Base-by-base conservation (phyloP, 2,888 invertebrate genomes). In the Patella depressa region DNA sequence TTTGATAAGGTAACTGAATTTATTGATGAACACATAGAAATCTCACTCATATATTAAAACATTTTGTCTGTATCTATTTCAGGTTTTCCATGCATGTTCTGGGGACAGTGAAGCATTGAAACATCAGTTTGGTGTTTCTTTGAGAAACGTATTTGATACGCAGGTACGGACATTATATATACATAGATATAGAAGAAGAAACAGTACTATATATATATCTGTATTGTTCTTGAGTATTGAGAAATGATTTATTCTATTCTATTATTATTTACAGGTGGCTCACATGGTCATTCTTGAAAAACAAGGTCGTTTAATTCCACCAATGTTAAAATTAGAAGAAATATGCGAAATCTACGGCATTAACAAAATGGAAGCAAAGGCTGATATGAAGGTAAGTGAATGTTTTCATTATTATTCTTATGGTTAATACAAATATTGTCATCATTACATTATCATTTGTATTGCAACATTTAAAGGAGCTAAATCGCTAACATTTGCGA, bases 31-130 rank as follows among this genome's bases (percentile, higher is more conserved):
- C 7, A 45, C 7, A 45, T 9, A 7, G 9, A 45, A 45, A 45
- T 45, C 45, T 45, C 9, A 45, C 45, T 9, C 7, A 45, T 9
- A 1, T 45, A 45, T 45, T 5, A 45, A 45, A 45, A 9, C 45
- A 45, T 65, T 65, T 19, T 65, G 24, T 65, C 11, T 11, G 2
- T 65, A 24, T 19, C 19, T 15, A 12, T 74, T 65, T 12, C n/a
- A 74, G 74, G 74, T 74, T 15, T 45, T 74, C 53, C 74, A 74
- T n/a, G 74, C 69, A 12, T 74, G 74, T 34, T n/a, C 17, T 53
- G 17, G 69, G 17, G 74, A 74, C 57, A 74, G 74, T 19, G 74
- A 45, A 1, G 74, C 74, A 45, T 53, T 74, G n/a, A 45, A 74
- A 24, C 53, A 69, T 69, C 74, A 74, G 59, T 74, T 74, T 74